phyloP scores from a whole-genome alignment of 2,888 invertebrate genomes.

The Eupsilia transversa region DNA sequence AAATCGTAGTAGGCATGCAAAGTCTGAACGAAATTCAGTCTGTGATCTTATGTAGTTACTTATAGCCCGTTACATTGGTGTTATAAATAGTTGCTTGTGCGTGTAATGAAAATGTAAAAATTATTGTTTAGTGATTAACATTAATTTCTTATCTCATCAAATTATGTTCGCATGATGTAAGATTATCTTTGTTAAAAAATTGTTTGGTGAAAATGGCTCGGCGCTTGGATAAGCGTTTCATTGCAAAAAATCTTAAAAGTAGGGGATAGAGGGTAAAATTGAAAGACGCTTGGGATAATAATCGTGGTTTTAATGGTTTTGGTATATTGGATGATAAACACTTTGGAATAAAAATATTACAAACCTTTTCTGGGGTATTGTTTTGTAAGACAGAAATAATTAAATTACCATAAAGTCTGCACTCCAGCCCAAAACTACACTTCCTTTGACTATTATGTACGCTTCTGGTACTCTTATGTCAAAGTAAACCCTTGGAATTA shows the following conservation, averaged over 20 bases:
- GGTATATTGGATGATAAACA: background rate
- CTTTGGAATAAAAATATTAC: background rate
- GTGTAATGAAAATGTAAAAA: background rate
- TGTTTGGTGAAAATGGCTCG: background rate
- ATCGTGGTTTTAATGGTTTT: background rate
- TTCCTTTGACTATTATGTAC: background rate
- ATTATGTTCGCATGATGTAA: background rate
- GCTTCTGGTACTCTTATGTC: background rate
- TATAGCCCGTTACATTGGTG: no score
- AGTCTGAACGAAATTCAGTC: background rate
- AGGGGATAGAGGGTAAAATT: background rate
- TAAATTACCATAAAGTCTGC: background rate
- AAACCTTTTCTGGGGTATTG: background rate
- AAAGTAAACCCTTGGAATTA: background rate
- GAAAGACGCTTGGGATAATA: background rate
- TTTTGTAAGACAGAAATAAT: background rate
- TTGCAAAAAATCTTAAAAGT: background rate
- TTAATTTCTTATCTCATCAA: background rate
- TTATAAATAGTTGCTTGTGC: background rate
- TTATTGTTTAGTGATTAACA: background rate
- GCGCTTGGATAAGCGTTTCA: background rate
- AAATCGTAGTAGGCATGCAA: background rate
- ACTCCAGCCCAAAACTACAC: background rate
- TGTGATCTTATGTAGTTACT: background rate
- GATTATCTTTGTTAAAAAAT: conserved; percentile 6